Base-by-base conservation (phyloP, 2,888 invertebrate genomes). In the Saturnia pavonia region DNA sequence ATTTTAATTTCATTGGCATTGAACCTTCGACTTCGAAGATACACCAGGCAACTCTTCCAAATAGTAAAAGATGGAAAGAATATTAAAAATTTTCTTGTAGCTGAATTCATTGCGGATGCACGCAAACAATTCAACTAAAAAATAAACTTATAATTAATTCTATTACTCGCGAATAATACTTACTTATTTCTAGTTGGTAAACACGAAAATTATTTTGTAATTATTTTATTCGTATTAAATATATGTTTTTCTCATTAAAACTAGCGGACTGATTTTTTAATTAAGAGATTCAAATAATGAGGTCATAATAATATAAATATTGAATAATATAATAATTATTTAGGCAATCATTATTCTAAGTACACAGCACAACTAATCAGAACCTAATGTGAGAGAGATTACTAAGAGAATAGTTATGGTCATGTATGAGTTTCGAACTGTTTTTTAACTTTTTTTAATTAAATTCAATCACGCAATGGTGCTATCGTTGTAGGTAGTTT, bases 311-410 rank as follows among this genome's bases (percentile, higher is more conserved):
- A 80, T 77, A 74, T 78, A 78, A 54, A 54, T 54, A 54, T 54
- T 54, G n/a, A 54, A 54, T 42, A 67, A 54, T 70, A 78, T 25
- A 25, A 57, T 81, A 76, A 83, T 84, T 80, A 75, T 83, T 84
- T 81, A 87, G 85, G 85, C 87, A 85, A 83, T 88, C 88, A 90
- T 70, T 70, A 70, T 75, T 83, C 92, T 93, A 93, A 91, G 87
- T 92, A 92, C 92, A 93, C 93, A 90, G 92, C 93, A 93, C 93
- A 91, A 91, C 92, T 93, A 92, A 92, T 87, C 83, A 82, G 89
- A 87, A 92, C 91, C 91, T 91, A 91, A 89, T 77, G 80, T 85
- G 85, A 88, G 88, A 89, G 88, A 89, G 87, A 87, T 85, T 88
- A 87, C 88, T 89, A 89, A 88, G 84, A 88, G 89, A 89, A 88